phyloP scores from a whole-genome alignment of 1,140 invertebrate genomes.

The Papilio polytes region DNA sequence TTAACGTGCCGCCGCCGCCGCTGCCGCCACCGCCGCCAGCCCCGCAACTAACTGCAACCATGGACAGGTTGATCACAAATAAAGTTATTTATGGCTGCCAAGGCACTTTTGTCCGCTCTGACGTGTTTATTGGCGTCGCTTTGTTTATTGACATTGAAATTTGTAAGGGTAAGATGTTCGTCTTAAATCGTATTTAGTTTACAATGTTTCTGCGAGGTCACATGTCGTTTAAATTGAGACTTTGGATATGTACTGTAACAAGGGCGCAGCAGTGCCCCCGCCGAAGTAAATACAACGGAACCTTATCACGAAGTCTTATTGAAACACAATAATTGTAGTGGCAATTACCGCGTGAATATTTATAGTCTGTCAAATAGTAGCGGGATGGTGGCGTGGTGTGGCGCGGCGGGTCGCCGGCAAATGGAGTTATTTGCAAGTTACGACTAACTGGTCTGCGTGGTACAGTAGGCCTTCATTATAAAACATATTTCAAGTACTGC shows the following conservation, averaged over 20 bases:
- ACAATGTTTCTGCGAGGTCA: no score
- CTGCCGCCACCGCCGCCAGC: not conserved
- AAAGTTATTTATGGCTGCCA: not conserved
- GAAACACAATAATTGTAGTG: slow-evolving; percentile 61
- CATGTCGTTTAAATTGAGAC: no score
- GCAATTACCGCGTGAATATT: slow-evolving; percentile 72
- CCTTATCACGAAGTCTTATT: slow-evolving; percentile 16
- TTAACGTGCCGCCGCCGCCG: slow-evolving; percentile 57
- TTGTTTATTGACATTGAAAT: not conserved
- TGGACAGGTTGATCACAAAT: not conserved
- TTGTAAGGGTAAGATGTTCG: not conserved
- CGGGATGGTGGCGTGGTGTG: no score
- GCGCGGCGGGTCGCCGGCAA: slow-evolving; percentile 47
- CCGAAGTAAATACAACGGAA: no score
- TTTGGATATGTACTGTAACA: no score
- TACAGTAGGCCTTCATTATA: slow-evolving; percentile 68
- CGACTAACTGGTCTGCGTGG: slow-evolving; percentile 51
- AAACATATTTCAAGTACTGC: slow-evolving; percentile 62
- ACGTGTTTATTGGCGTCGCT: not conserved
- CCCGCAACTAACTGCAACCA: not conserved
- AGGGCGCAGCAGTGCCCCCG: no score
- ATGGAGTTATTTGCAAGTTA: slow-evolving; percentile 60
- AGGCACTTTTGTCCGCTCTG: not conserved
- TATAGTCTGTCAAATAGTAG: slow-evolving; percentile 57
- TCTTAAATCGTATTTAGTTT: no score